Evolutionary conservation across 1,140 invertebrate genomes (phyloP), one percentile per base, ranked within the genome.

Genomic region (Megathymus violae): DNA sequence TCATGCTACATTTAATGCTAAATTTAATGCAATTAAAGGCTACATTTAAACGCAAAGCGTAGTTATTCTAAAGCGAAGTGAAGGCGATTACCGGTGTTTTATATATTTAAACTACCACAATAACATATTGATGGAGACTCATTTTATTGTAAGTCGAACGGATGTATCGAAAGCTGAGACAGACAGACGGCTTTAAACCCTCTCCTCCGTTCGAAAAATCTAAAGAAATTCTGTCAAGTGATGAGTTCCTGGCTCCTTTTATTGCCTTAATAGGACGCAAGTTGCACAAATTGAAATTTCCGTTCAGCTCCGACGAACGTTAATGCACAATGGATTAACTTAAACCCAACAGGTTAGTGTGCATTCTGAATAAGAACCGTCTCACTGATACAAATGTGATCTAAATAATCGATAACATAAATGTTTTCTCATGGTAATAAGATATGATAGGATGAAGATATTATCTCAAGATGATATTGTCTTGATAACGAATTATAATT

Each of bases 221-320:
- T 41, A 70, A 69, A 72, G 66, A 78, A 78, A 70, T 69, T 67
- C 40, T 61, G 69, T 77, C 46, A 86, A 87, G 82, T 80, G 78
- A 69, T 52, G 44, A 71, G 81, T 79, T 83, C 79, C 80, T 80
- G 82, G 71, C 76, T 67, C 71, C 67, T 72, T 78, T 87, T 69
- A 87, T 88, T 85, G 79, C 71, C 62, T 81, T 71, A 87, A 85
- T 76, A 72, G 80, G 78, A 40, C 56, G 44, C 62, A 75, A 81
- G 73, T 80, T 76, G 73, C 27, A 80, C 54, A 81, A 87, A 89
- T 88, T 86, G 85, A 69, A 76, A 77, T 85, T 82, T 89, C 85
- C 85, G 82, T 72, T 80, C 63, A 51, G 44, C 47, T 59, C 68
- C 69, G 64, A 43, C 50, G 48, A 10, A 63, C 44, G 62, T 16